Percentiles rank a stretch among this genome's conserved stretches.
Evolutionary conservation across 2,797 vertebrate genomes (phyloP).

Genomic region (Oreochromis mossambicus): DNA sequence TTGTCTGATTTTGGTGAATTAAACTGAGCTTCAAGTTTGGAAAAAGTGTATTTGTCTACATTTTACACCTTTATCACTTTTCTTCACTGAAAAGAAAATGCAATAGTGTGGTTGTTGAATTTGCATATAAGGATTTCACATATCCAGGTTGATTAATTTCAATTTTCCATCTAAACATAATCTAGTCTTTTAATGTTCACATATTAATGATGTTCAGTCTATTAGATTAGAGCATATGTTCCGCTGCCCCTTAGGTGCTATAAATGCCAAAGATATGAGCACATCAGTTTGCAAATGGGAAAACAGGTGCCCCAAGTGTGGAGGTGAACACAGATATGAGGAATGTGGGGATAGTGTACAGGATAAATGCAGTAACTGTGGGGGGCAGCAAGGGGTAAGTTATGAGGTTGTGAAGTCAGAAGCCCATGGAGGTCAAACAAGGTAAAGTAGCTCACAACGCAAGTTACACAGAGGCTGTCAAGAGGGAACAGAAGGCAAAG

Average conservation of each 20-base stretch:
- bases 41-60: background rate
- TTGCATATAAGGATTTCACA: background rate
- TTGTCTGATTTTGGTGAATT: background rate
- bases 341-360: background rate
- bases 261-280: background rate
- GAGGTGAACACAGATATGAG: background rate
- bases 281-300: background rate
- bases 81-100: background rate
- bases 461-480: background rate
- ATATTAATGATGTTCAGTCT: background rate
- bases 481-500: background rate
- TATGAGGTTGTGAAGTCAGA: background rate
- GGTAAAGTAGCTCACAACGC: background rate
- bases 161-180: background rate
- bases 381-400: background rate
- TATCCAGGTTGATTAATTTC: background rate
- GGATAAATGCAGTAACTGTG: background rate
- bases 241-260: background rate
- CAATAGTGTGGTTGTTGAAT: background rate
- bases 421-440: background rate
- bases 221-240: background rate
- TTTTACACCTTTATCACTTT: background rate
- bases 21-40: background rate
- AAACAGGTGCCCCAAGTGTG: background rate
- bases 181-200: background rate